A percentile compares a stretch with the other conserved stretches of the same genome.
Evolutionary conservation across 2,797 vertebrate species (phyloP).

Genomic region (Somateria mollissima): DNA sequence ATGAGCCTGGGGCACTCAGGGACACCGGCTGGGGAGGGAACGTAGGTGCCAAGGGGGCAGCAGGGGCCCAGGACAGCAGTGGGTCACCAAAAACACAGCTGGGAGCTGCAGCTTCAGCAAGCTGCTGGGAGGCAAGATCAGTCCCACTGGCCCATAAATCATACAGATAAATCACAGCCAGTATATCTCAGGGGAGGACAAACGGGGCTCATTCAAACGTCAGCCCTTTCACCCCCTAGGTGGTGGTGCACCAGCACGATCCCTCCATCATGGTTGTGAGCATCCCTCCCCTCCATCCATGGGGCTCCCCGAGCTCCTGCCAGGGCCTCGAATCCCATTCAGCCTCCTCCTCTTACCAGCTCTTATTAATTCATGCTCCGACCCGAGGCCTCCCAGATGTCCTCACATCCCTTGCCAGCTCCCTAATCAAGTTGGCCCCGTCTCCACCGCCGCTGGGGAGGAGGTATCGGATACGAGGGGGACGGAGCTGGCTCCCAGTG

Average conservation of each 20-base stretch:
- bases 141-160: neutral
- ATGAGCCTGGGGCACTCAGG: constrained; percentile 17
- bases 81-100: neutral
- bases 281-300: neutral
- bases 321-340: neutral
- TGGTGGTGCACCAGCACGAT: neutral
- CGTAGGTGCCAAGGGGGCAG: no score
- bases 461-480: neutral
- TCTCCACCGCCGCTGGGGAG: neutral
- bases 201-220: neutral
- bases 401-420: constrained; percentile 16
- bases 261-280: neutral
- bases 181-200: neutral
- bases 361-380: constrained; percentile 63
- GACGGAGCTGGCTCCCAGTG: neutral
- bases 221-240: neutral
- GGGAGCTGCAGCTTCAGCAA: neutral
- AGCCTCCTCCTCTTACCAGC: constrained; percentile 17
- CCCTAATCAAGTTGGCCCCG: neutral
- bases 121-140: fast-evolving
- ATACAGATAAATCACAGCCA: neutral
- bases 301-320: fast-evolving
- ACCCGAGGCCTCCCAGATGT: constrained; percentile 48
- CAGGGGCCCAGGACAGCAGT: neutral
- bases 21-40: neutral